Evolutionary conservation across 2,888 invertebrate genomes (phyloP), one percentile per base, ranked within the genome.

Genomic region (Andrena bucephala): DNA sequence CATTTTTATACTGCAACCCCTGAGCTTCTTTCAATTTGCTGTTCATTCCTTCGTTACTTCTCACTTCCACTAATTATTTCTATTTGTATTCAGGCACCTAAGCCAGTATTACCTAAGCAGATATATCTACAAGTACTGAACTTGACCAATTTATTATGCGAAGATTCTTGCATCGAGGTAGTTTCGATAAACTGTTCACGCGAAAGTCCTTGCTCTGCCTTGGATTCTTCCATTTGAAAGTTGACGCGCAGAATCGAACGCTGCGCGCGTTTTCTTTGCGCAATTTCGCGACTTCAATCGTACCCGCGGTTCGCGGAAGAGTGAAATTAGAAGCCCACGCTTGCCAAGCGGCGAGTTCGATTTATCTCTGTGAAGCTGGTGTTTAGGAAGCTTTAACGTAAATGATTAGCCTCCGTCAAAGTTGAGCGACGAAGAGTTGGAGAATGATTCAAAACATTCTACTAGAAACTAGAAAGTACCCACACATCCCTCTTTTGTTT

Each of bases 261-360:
- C 29, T 52, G 60, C 29, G 60, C 68, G 10, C 20, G 24, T 79
- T 63, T 69, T 10, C 20, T 52, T 50, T 42, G 59, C 33, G 65
- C 33, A 80, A 80, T 85, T 65, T 77, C 59, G n/a, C 42, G 31
- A 29, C 62, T 31, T 74, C 71, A 66, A 79, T 71, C 54, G 72
- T 54, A 70, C 50, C 42, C 52, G 24, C 62, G 72, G 54, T 84
- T 86, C 86, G 82, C 52, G 77, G 84, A 86, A 86, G 74, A 69
- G 81, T 86, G 66, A 66, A 85, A 81, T 78, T 81, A 83, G 76
- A 83, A 73, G 69, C n/a, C 48, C 27, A 54, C 36, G 31, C 27
- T 27, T 81, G 81, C 81, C 81, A 81, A 81, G 68, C 33, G 48
- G 42, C 24, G 52, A 36, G n/a, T 31, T 33, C 36, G 31, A 59